These are phyloP conservation scores for Muscidifurax raptorellus DNA, from an alignment of 1,140 invertebrate genomes.

Conservation along the genomic window DNA sequence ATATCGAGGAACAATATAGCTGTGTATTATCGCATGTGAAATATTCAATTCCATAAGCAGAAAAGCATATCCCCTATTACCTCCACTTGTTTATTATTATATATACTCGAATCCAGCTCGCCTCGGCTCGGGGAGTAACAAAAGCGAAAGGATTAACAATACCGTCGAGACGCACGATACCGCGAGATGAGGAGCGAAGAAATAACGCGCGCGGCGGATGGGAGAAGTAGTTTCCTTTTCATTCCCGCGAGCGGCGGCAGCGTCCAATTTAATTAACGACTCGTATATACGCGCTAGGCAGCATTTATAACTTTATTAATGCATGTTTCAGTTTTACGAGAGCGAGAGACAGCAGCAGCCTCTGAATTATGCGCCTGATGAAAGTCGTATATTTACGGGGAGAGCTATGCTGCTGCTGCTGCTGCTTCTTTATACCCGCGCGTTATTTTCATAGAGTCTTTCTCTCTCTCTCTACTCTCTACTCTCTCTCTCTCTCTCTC, in stretches of 20 bases:
- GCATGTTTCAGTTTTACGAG: slow-evolving; percentile 44
- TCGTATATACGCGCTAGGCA: not conserved
- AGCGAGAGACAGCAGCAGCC: not conserved
- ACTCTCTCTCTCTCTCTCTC: too few species aligned
- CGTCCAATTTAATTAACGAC: slow-evolving; percentile 60
- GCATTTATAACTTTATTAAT: slow-evolving; percentile 60
- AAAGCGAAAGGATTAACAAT: slow-evolving; percentile 44
- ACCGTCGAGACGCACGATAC: not conserved
- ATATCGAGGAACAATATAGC: too few species aligned
- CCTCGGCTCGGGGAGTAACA: not conserved
- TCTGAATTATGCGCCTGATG: slow-evolving; percentile 42
- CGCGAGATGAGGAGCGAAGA: not conserved
- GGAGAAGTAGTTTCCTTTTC: slow-evolving; percentile 28
- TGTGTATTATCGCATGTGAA: too few species aligned
- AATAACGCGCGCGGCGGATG: not conserved
- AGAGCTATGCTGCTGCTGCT: too few species aligned
- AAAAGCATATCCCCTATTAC: too few species aligned
- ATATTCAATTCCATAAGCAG: too few species aligned
- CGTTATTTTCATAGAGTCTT: slow-evolving; percentile 10
- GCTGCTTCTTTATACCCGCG: not conserved
- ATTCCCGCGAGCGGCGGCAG: not conserved
- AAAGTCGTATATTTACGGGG: slow-evolving; percentile 39
- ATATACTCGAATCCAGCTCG: not conserved
- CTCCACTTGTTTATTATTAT: too few species aligned
- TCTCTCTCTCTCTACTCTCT: not conserved